phyloP scores from a whole-genome alignment of 2,113 vertebrate genomes.

The Centropus unirufus region DNA sequence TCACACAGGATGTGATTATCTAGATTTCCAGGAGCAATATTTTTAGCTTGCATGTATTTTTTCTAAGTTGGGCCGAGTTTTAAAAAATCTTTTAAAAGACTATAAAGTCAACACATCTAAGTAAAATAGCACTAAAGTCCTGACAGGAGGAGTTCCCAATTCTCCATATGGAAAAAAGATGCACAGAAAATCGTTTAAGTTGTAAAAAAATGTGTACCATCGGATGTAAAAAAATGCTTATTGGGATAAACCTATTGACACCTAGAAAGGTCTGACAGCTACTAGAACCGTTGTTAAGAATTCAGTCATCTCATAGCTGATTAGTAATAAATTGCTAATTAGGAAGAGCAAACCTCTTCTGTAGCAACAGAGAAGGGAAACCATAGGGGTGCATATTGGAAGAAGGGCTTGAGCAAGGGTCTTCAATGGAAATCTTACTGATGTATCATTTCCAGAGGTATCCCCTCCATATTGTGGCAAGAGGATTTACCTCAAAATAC shows the following conservation, averaged over 20 bases:
- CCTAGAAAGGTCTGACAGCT: not conserved
- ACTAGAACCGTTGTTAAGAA: not conserved
- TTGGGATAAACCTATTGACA: not conserved
- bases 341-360: not conserved
- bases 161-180: not conserved
- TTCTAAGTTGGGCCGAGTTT: not conserved
- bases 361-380: not conserved
- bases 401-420: not conserved
- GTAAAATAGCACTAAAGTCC: not conserved
- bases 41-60: not conserved
- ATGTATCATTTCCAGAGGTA: not conserved
- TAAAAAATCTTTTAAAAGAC: not conserved
- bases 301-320: not conserved
- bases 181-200: not conserved
- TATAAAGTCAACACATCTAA: not conserved
- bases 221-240: not conserved
- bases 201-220: not conserved
- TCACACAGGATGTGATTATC: not conserved
- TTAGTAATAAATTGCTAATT: not conserved
- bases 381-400: not conserved
- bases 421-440: not conserved
- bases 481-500: not conserved
- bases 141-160: not conserved
- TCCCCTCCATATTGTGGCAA: accelerated
- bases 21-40: not conserved